Conservation (phyloP, 1,140 invertebrate genomes). For the Cherax destructor region DNA sequence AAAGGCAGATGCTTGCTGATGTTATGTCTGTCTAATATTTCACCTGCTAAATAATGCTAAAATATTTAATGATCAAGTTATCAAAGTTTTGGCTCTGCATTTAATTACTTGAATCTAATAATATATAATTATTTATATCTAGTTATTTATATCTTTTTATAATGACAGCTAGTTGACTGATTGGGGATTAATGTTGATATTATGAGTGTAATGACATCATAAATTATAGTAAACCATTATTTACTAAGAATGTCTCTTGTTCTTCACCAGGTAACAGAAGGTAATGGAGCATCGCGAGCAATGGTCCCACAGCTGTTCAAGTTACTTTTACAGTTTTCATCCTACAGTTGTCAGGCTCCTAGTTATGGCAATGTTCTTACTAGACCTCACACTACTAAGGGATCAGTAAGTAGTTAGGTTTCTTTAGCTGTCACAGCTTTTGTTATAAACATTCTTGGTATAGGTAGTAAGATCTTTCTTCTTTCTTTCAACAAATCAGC, state of each 20-base stretch:
- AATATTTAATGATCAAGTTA: too few relatives aligned
- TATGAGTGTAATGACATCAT: background rate
- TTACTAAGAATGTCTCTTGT: constrained; percentile 39
- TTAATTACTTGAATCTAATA: too few relatives aligned
- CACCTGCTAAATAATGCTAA: too few relatives aligned
- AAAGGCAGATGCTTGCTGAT: too few relatives aligned
- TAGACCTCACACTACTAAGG: constrained; percentile 69
- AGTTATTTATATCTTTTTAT: too few relatives aligned
- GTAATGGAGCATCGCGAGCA: constrained; percentile 69
- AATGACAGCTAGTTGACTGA: too few relatives aligned
- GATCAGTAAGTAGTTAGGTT: constrained; percentile 42
- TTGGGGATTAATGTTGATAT: too few relatives aligned
- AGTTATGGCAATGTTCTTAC: constrained; percentile 68
- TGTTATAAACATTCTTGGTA: background rate
- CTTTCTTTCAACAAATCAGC: too few relatives aligned
- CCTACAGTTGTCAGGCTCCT: constrained; percentile 75
- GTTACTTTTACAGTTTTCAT: constrained; percentile 76
- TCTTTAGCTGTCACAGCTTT: background rate
- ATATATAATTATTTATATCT: too few relatives aligned
- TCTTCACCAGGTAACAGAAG: constrained; percentile 60
- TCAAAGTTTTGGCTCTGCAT: too few relatives aligned
- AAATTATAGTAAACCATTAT: background rate
- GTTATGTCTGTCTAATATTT: too few relatives aligned
- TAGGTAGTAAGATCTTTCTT: constrained; percentile 6
- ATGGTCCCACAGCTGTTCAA: constrained; percentile 77